Evolutionary conservation across 2,888 invertebrate species (phyloP).

Genomic region (Alcis repandata): DNA sequence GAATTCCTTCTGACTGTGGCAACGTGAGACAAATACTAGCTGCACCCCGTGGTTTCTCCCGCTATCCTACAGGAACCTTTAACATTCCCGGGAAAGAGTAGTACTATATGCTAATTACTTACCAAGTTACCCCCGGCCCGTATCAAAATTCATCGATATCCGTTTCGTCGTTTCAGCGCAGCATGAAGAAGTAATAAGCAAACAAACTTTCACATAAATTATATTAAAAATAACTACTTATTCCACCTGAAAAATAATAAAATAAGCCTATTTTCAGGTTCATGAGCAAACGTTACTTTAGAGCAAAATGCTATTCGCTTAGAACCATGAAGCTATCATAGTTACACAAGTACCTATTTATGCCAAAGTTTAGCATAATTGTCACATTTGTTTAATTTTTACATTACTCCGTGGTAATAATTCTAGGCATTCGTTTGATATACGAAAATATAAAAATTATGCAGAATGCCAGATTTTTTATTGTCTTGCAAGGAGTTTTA

Average conservation of each 20-base stretch:
- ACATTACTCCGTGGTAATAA: constrained; percentile 28
- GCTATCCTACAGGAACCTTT: no score
- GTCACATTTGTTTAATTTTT: constrained; percentile 45
- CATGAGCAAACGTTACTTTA: constrained; percentile 6
- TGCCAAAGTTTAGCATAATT: constrained; percentile 38
- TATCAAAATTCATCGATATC: no score
- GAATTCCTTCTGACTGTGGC: no score
- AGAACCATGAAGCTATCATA: constrained; percentile 23
- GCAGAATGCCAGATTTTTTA: constrained; percentile 35
- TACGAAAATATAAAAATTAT: constrained; percentile 43
- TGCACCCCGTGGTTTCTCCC: no score
- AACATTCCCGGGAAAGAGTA: no score
- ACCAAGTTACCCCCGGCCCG: no score
- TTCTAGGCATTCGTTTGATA: constrained; percentile 35
- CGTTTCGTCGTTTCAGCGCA: no score
- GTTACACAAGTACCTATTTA: constrained; percentile 35
- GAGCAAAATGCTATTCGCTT: constrained; percentile 26
- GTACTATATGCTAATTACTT: no score
- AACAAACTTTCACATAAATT: no score
- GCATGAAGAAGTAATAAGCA: no score
- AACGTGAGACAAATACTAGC: no score
- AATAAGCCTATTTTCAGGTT: background rate
- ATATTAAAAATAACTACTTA: no score
- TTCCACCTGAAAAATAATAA: background rate
- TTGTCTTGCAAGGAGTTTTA: constrained; percentile 22